Base-by-base conservation (phyloP, 2,113 vertebrate genomes). In the Tapirus terrestris region DNA sequence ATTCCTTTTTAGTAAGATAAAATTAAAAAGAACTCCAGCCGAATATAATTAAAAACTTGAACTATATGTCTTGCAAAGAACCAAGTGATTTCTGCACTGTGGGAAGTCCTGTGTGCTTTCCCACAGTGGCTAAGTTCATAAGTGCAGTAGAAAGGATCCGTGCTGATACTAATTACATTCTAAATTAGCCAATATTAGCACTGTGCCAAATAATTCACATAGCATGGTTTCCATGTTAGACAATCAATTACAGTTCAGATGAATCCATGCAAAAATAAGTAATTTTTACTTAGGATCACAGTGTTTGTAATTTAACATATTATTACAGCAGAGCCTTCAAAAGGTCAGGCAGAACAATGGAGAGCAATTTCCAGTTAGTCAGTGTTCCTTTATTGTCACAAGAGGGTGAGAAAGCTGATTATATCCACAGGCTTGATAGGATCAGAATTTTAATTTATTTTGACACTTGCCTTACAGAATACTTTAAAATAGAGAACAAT, bases 111-210 rank as follows among this genome's bases (percentile, higher is more conserved):
- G 7, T 58, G 70, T 48, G n/a, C 56, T 67, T 92, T 75, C 91
- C 87, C 85, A 45, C 91, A 65, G 94, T 33, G n/a, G 95, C 70
- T 92, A 82, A 96, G 51, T 93, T 97, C 97, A 25, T 91, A 97
- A 93, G 79, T 86, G 75, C 94, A 94, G 83, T 53, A 89, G 93
- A 96, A 97, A 98, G 63, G 45, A 95, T 93, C 91, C 76, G 0
- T 77, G 94, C 93, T 97, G 94, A 91, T 90, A 81, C 89, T 97
- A 98, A 97, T 97, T 96, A 98, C 83, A 96, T 97, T 96, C 79
- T 43, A 67, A 98, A 98, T 97, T 97, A 98, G 86, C 83, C 94
- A 97, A 89, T 96, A 96, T 97, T 95, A 98, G 91, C 92, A 61
- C 93, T 88, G 96, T 13, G 76, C 91, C 95, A 89, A 94, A 98